Conservation (phyloP, 2,888 invertebrate genomes). For the Flexamia atlantica region DNA sequence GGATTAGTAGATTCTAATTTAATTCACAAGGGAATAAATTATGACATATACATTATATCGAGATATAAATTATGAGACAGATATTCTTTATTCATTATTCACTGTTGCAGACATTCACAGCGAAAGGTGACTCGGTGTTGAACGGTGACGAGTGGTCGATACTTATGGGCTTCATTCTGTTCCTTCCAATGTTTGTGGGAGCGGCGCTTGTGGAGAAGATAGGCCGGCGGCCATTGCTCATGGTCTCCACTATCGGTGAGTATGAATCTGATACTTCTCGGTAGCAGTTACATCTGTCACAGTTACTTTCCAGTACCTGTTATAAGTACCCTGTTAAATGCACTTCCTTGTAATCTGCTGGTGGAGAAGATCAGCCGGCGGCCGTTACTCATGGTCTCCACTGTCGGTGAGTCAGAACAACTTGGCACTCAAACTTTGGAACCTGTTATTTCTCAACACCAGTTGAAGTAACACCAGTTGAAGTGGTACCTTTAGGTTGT, state of each 20-base stretch:
- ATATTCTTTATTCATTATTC: too few relatives aligned
- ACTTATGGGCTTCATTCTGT: slow-evolving; percentile 49
- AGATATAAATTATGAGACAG: too few relatives aligned
- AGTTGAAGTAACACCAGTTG: too few relatives aligned
- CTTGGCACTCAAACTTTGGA: too few relatives aligned
- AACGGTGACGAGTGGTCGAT: slow-evolving; percentile 31
- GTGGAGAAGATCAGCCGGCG: slow-evolving; percentile 55
- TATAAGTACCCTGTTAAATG: slow-evolving; percentile 31
- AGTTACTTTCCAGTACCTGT: too few relatives aligned
- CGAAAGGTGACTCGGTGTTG: slow-evolving; percentile 47
- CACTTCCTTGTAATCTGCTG: slow-evolving; percentile 34
- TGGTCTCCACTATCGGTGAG: slow-evolving; percentile 54
- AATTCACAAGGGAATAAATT: too few relatives aligned
- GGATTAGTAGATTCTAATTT: too few relatives aligned
- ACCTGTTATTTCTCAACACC: too few relatives aligned
- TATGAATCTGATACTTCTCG: too few relatives aligned
- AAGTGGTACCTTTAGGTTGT: too few relatives aligned
- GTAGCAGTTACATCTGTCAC: too few relatives aligned
- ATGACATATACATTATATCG: too few relatives aligned
- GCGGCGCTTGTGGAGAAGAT: slow-evolving; percentile 55
- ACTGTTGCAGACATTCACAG: slow-evolving; percentile 65
- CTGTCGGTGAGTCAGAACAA: slow-evolving; percentile 50
- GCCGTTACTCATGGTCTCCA: slow-evolving; percentile 57
- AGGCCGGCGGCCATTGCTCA: slow-evolving; percentile 56
- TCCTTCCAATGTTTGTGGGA: slow-evolving; percentile 34